phyloP scores from a whole-genome alignment of 2,888 invertebrate species.

The Hydroisotoma schaefferi region DNA sequence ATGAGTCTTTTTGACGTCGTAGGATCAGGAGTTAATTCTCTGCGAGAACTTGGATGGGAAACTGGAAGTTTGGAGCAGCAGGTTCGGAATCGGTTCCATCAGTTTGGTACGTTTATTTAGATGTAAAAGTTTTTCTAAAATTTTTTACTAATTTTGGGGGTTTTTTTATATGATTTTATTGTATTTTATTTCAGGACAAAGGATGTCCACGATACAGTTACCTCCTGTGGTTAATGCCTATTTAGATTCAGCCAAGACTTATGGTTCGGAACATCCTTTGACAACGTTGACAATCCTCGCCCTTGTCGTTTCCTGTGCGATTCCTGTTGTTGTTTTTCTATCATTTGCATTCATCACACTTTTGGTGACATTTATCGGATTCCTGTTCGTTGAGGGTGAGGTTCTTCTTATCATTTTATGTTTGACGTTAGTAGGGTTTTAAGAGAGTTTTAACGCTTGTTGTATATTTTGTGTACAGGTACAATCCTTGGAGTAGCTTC shows the following conservation, averaged over 20 bases:
- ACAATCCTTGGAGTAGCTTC: constrained; percentile 39
- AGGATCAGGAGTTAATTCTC: constrained; percentile 43
- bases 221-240: constrained; percentile 36
- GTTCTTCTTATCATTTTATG: not conserved
- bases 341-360: constrained; percentile 40
- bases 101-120: constrained; percentile 33
- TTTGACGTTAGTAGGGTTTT: too few relatives aligned
- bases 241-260: constrained; percentile 38
- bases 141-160: not conserved
- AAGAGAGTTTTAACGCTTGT: not conserved
- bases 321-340: constrained; percentile 41
- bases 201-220: constrained; percentile 33
- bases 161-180: not conserved
- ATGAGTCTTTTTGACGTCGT: constrained; percentile 32
- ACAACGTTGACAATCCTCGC: constrained; percentile 41
- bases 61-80: constrained; percentile 40
- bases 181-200: constrained; percentile 30
- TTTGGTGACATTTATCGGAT: constrained; percentile 43
- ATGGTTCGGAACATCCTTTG: constrained; percentile 39
- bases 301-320: constrained; percentile 34
- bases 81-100: constrained; percentile 39
- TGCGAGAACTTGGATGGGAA: constrained; percentile 42
- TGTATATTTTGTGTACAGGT: constrained; percentile 20
- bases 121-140: not conserved
- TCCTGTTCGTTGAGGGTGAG: constrained; percentile 45